Conservation (phyloP, 1,140 invertebrate genomes). For the Bactericera cockerelli region DNA sequence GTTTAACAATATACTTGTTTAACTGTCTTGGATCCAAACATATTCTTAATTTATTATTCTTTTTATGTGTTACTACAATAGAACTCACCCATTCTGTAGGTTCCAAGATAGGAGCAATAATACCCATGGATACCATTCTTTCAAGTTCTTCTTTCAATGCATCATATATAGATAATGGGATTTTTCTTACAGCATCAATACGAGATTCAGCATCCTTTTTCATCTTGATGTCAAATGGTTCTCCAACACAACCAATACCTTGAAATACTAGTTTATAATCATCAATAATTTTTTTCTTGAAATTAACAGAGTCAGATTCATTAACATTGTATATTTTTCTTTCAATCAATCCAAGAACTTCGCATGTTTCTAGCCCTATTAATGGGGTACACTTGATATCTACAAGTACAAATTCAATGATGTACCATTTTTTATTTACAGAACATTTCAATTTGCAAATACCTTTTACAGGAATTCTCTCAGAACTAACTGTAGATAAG, state of each 20-base stretch:
- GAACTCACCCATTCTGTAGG: conserved; percentile 32
- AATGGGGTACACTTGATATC: background rate
- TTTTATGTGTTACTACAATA: conserved; percentile 31
- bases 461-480: too few relatives aligned
- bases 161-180: background rate
- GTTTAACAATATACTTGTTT: background rate
- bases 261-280: background rate
- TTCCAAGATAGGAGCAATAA: background rate
- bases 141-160: conserved; percentile 1
- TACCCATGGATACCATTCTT: background rate
- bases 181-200: background rate
- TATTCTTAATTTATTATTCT: conserved; percentile 25
- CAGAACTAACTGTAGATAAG: background rate
- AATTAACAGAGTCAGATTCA: background rate
- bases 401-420: background rate
- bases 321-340: background rate
- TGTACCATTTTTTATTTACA: background rate
- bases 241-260: background rate
- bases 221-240: too few relatives aligned
- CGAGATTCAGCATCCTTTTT: background rate
- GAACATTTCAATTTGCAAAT: background rate
- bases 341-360: background rate
- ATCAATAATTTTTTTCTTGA: background rate
- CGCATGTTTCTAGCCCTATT: background rate
- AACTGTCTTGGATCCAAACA: background rate